Base-by-base conservation (phyloP, 2,113 vertebrate species). In the Eidolon helvum region DNA sequence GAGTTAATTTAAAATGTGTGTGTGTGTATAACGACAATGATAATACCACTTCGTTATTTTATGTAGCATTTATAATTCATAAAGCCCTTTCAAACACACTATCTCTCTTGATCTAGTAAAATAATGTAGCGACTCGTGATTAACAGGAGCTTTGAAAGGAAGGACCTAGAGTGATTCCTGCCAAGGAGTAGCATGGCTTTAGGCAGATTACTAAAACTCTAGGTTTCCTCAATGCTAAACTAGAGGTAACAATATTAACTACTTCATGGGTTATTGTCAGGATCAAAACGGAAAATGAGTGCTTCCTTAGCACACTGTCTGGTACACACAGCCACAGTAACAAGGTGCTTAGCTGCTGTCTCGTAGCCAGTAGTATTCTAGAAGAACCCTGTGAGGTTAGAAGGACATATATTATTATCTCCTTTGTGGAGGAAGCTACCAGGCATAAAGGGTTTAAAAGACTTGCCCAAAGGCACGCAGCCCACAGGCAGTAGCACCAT, bases 401-500 rank as follows among this genome's bases (percentile, higher is more conserved):
- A 57, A 38, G 5, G 28, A 11, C n/a, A 18, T 28, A 59, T 10
- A 28, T 2, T 2, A 18, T 18, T 0, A 33, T 38, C 6, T 8
- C 38, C 26, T 28, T 82, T 2, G 22, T 12, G 30, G 12, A 66
- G 28, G 57, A 71, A 53, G 28, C 5, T n/a, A 77, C 63, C 12
- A 21, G 65, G 57, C 1, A 12, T 1, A 1, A 11, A 69, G 63
- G 53, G 18, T 74, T 40, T 7, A 19, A n/a, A 24, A 35, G 82
- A 43, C 50, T 38, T 14, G 71, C 14, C 14, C 1, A 0, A 4
- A 18, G 18, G 35, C 22, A 35, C 0, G 0, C 24, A 38, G 55
- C 10, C 43, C 10, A 22, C 0, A 5, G n/a, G 45, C 24, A 10
- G 48, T 0, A 7, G 50, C 5, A 6, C 28, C 16, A 0, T 2